These are phyloP conservation scores for Melangyna quadrimaculata DNA, from an alignment of 2,888 invertebrate species.

Conservation along the genomic window DNA sequence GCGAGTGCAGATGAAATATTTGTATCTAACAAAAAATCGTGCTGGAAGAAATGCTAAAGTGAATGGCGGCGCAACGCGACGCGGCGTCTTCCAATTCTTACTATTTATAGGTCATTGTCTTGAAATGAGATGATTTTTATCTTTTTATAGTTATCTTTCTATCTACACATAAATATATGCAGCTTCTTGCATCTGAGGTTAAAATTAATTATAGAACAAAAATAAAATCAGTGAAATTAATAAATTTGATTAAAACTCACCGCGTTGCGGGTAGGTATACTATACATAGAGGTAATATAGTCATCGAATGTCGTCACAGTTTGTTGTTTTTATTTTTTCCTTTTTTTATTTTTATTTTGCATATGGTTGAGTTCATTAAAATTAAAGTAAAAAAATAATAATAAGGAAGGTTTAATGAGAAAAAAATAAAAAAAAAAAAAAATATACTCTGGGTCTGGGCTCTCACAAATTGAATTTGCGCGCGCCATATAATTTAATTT, in stretches of 20 bases:
- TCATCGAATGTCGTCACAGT: not conserved
- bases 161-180: too few species aligned
- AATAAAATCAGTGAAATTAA: constrained; percentile 16
- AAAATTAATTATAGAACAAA: constrained; percentile 16
- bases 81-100: constrained; percentile 1
- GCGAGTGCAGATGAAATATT: constrained; percentile 15
- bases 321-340: not conserved
- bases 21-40: constrained; percentile 1
- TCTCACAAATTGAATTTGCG: constrained; percentile 57
- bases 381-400: not conserved
- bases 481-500: constrained; percentile 65
- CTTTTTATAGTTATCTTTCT: not conserved
- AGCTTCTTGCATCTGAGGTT: not conserved
- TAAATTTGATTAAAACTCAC: constrained; percentile 30
- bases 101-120: constrained; percentile 27
- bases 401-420: not conserved
- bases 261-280: not conserved
- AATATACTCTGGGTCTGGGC: not conserved
- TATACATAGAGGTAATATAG: not conserved
- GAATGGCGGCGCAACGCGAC: not conserved
- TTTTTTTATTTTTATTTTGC: not conserved
- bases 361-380: constrained; percentile 12
- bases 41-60: constrained; percentile 4
- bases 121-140: constrained; percentile 9
- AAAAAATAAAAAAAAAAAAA: not conserved